Conservation (phyloP, 2,113 vertebrate genomes). For the Hippoglossus stenolepis region DNA sequence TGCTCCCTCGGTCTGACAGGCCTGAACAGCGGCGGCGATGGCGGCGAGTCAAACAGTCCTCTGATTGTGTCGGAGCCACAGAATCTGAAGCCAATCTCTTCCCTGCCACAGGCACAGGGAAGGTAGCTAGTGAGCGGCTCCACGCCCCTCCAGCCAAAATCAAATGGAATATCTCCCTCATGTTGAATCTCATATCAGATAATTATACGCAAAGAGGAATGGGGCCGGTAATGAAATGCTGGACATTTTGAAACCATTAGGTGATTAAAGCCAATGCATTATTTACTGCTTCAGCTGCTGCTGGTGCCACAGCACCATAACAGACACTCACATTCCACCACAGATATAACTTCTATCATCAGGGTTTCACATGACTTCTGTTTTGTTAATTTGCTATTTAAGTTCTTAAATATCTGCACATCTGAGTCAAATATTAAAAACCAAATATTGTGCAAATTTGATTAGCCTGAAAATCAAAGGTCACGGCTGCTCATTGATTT, state of each 20-base stretch:
- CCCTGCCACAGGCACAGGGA: constrained; percentile 32
- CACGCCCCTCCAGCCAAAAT: constrained; percentile 58
- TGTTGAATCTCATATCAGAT: constrained; percentile 71
- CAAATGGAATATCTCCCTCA: constrained; percentile 68
- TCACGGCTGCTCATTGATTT: constrained; percentile 37
- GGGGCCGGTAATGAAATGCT: constrained; percentile 73
- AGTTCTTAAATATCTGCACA: constrained; percentile 13
- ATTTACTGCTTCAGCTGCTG: constrained; percentile 80
- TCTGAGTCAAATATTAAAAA: constrained; percentile 19
- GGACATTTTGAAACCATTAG: constrained; percentile 79
- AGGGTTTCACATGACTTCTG: constrained; percentile 36
- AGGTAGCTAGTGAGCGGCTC: constrained; percentile 32
- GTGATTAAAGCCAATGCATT: constrained; percentile 82
- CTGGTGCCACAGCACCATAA: constrained; percentile 56
- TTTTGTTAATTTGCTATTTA: constrained; percentile 49
- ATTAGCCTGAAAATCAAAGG: constrained; percentile 37
- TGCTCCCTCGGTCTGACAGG: constrained; percentile 29
- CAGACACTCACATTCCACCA: constrained; percentile 53
- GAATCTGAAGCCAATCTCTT: constrained; percentile 50
- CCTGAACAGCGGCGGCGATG: constrained; percentile 17
- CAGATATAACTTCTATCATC: constrained; percentile 41
- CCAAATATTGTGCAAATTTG: constrained; percentile 13
- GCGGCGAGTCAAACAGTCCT: constrained; percentile 37
- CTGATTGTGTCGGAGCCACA: constrained; percentile 47
- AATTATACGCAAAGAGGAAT: constrained; percentile 73